These are phyloP conservation scores for Asobara japonica DNA, from an alignment of 1,140 invertebrate species.

Conservation along the genomic window DNA sequence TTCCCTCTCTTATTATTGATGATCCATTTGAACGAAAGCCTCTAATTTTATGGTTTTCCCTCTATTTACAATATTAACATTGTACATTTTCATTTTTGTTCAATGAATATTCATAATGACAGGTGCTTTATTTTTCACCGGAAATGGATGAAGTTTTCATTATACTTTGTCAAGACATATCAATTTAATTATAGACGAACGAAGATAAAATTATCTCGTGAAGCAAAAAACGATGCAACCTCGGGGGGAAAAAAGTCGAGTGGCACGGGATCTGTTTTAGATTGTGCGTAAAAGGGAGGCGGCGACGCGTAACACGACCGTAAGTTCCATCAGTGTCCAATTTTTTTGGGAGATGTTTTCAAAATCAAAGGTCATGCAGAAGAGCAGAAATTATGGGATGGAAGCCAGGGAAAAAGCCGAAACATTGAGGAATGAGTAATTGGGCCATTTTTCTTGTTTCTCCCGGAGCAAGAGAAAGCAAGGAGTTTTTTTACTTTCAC, in stretches of 20 bases:
- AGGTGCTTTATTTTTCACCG: background rate
- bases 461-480: background rate
- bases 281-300: constrained; percentile 38
- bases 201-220: background rate
- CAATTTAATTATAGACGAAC: background rate
- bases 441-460: background rate
- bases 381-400: background rate
- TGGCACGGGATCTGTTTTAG: constrained; percentile 15
- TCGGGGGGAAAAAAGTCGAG: constrained; percentile 2
- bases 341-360: constrained; percentile 2
- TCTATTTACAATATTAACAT: no score
- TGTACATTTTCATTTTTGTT: background rate
- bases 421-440: background rate
- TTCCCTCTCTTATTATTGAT: no score
- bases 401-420: background rate
- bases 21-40: no score
- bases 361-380: background rate
- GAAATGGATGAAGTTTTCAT: background rate
- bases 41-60: background rate
- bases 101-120: background rate
- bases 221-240: constrained; percentile 1
- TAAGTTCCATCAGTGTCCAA: background rate
- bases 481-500: no score
- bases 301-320: constrained; percentile 27
- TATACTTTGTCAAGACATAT: background rate